A percentile compares a stretch with the other conserved stretches of the same genome.
Evolutionary conservation across 2,113 vertebrate genomes (phyloP).

Genomic region (Misgurnus anguillicaudatus): DNA sequence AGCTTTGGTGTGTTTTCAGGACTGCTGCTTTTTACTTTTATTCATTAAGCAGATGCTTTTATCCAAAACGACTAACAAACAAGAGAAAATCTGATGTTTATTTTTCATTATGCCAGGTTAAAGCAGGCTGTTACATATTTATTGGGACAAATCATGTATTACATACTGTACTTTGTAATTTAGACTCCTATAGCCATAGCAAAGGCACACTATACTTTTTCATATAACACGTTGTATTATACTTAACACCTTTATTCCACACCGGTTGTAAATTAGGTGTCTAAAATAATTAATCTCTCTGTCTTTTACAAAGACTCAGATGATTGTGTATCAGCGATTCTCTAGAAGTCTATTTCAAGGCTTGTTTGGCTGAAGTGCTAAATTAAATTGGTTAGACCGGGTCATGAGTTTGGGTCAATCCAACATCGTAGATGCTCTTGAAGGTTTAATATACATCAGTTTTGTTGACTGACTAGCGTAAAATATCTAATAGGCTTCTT

Average conservation of each 20-base stretch:
- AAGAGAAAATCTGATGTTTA: too few species aligned
- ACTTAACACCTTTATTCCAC: neutral
- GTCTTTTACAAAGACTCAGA: constrained; percentile 16
- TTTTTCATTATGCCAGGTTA: too few species aligned
- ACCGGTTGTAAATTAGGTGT: constrained; percentile 1
- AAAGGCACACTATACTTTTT: neutral
- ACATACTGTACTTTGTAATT: too few species aligned
- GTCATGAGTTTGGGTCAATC: constrained; percentile 11
- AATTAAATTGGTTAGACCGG: constrained; percentile 33
- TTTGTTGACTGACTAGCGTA: constrained; percentile 19
- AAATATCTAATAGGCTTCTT: neutral
- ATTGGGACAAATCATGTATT: too few species aligned
- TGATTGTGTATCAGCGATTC: constrained; percentile 25
- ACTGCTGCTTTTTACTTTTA: too few species aligned
- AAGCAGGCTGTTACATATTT: too few species aligned
- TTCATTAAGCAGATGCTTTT: too few species aligned
- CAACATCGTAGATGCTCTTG: constrained; percentile 3
- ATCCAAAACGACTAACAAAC: too few species aligned
- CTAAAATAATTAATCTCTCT: constrained; percentile 21
- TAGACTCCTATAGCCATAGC: too few species aligned
- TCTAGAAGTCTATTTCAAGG: neutral
- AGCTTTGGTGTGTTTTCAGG: too few species aligned
- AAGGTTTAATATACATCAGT: constrained; percentile 15
- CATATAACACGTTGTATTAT: neutral
- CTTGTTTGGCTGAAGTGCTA: constrained; percentile 5